A percentile compares a stretch with the other conserved stretches of the same genome.
These are phyloP conservation scores for Zaprionus bogoriensis DNA, from an alignment of 2,888 invertebrate genomes.

Conservation along the genomic window DNA sequence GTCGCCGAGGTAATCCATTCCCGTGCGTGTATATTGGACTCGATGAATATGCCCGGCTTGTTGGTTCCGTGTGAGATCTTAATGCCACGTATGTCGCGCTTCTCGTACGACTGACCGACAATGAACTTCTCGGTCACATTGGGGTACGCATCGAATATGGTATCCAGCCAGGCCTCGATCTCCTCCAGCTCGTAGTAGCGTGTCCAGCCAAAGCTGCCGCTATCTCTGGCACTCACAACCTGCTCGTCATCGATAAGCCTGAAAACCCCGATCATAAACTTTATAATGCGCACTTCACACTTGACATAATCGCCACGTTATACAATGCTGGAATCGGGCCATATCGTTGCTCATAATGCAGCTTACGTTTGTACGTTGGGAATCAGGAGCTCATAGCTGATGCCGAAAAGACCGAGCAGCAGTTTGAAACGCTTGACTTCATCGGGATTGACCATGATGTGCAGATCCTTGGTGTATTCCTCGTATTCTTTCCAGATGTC, in stretches of 20 bases:
- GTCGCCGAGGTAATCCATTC: conserved; percentile 90
- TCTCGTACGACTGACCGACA: conserved; percentile 85
- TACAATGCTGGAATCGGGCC: too few species aligned
- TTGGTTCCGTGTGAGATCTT: conserved; percentile 82
- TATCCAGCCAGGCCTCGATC: conserved; percentile 86
- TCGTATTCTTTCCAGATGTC: conserved; percentile 79
- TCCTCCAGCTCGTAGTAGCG: conserved; percentile 85
- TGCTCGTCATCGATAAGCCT: conserved; percentile 84
- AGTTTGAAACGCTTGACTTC: conserved; percentile 83
- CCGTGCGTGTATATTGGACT: conserved; percentile 87
- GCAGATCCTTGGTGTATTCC: conserved; percentile 81
- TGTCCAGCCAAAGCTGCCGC: conserved; percentile 84
- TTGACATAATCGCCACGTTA: neutral
- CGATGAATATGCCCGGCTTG: conserved; percentile 86
- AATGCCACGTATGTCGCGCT: conserved; percentile 85
- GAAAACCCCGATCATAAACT: conserved; percentile 27
- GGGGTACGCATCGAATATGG: conserved; percentile 83
- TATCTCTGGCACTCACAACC: conserved; percentile 44
- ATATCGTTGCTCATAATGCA: too few species aligned
- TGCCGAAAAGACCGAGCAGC: conserved; percentile 80
- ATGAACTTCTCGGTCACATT: conserved; percentile 61
- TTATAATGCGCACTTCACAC: conserved; percentile 25
- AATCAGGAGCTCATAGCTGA: conserved; percentile 82
- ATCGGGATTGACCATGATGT: conserved; percentile 86
- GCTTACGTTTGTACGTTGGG: conserved; percentile 16